Percentiles rank a stretch among this genome's conserved stretches.
phyloP scores from a whole-genome alignment of 2,797 vertebrate species.

The Arnoldichthys spilopterus region DNA sequence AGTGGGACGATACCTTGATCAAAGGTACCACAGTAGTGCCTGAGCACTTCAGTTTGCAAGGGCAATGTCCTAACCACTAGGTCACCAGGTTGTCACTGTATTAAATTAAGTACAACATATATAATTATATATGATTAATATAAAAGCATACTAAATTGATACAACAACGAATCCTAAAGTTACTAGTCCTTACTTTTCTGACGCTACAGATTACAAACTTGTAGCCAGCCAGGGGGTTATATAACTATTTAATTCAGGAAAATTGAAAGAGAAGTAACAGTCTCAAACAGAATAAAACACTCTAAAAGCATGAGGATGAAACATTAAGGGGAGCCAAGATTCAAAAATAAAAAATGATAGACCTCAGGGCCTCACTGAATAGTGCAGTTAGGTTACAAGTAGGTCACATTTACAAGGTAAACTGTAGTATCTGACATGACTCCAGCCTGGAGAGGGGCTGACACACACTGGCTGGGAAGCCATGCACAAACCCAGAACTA shows the following conservation, averaged over 20 bases:
- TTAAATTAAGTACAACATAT: too few species aligned
- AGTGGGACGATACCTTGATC: too few species aligned
- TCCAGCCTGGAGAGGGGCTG: too few species aligned
- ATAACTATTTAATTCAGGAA: background rate
- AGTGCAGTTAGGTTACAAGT: background rate
- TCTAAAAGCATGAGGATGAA: too few species aligned
- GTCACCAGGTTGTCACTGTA: background rate
- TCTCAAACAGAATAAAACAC: too few species aligned
- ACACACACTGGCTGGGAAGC: too few species aligned
- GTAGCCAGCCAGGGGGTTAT: background rate
- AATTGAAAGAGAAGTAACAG: too few species aligned
- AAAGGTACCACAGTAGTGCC: too few species aligned
- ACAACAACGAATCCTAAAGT: background rate
- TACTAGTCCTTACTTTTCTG: background rate
- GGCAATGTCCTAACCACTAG: too few species aligned
- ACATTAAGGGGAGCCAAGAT: background rate
- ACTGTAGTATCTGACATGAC: background rate
- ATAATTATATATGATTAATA: too few species aligned
- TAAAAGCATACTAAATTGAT: background rate
- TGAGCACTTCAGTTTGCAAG: too few species aligned
- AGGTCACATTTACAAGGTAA: background rate
- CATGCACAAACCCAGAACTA: too few species aligned
- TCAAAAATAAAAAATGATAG: background rate
- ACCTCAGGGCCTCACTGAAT: background rate
- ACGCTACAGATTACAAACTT: background rate